Conservation (phyloP, 2,888 invertebrate species). For the Meteorus colon region DNA sequence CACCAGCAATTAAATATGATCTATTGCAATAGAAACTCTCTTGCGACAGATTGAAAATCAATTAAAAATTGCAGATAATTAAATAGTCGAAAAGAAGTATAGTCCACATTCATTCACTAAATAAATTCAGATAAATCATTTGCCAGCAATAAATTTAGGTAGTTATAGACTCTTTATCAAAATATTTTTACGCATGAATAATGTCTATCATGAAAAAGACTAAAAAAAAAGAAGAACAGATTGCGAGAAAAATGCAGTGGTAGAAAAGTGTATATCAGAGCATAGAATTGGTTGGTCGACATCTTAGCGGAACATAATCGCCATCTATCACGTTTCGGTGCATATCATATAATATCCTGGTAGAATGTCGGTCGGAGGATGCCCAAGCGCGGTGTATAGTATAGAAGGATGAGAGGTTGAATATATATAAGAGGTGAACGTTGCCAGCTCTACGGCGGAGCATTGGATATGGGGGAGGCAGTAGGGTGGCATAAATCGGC, state of each 20-base stretch:
- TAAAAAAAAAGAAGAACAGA: constrained; percentile 24
- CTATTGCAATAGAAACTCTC: too few species aligned
- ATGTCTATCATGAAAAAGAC: neutral
- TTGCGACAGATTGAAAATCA: too few species aligned
- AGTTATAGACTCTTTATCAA: neutral
- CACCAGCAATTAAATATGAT: too few species aligned
- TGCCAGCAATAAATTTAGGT: neutral
- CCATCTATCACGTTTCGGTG: constrained; percentile 68
- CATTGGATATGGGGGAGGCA: neutral
- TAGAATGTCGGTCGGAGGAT: constrained; percentile 57
- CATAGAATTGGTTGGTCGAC: constrained; percentile 51
- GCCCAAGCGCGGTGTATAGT: constrained; percentile 38
- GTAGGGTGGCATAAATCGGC: constrained; percentile 70
- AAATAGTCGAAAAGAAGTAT: too few species aligned
- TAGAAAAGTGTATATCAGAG: constrained; percentile 18
- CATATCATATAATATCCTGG: constrained; percentile 69
- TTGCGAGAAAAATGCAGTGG: constrained; percentile 30
- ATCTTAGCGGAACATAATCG: constrained; percentile 67
- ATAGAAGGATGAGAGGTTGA: constrained; percentile 51
- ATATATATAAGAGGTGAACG: constrained; percentile 51
- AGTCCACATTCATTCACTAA: too few species aligned
- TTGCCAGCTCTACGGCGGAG: constrained; percentile 54
- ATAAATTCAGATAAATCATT: neutral
- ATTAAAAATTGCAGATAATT: too few species aligned
- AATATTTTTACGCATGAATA: neutral